Evolutionary conservation across 1,140 invertebrate species (phyloP).

Genomic region (Bombus difficillimus): DNA sequence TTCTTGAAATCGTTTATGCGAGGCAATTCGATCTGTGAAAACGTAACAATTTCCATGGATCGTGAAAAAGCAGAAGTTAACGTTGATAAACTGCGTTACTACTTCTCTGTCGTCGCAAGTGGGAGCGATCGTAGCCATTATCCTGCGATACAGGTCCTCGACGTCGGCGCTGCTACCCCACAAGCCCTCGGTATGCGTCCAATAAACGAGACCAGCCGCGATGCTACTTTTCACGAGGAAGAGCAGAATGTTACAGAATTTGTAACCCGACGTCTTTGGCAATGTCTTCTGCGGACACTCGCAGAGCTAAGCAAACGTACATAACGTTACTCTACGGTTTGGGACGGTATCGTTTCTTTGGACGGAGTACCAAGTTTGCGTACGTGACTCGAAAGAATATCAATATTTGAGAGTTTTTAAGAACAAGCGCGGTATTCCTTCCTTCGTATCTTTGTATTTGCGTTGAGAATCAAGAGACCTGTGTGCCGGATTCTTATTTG

Average conservation of each 20-base stretch:
- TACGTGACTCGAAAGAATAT: slow-evolving; percentile 12
- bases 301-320: slow-evolving; percentile 57
- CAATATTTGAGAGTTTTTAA: slow-evolving; percentile 11
- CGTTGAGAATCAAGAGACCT: not conserved
- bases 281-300: slow-evolving; percentile 35
- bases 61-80: not conserved
- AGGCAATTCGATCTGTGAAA: slow-evolving; percentile 55
- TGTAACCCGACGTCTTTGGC: slow-evolving; percentile 27
- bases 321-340: not conserved
- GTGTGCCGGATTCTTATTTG: not conserved
- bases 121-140: slow-evolving; percentile 51
- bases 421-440: not conserved
- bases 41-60: not conserved
- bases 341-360: not conserved
- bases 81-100: slow-evolving; percentile 7
- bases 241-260: slow-evolving; percentile 31
- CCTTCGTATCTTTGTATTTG: not conserved
- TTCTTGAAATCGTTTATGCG: slow-evolving; percentile 58
- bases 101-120: not conserved
- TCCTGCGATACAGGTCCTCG: slow-evolving; percentile 71
- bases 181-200: slow-evolving; percentile 71
- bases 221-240: slow-evolving; percentile 64
- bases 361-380: not conserved
- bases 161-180: slow-evolving; percentile 69
- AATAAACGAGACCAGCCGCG: slow-evolving; percentile 68